Evolutionary conservation across 2,888 invertebrate species (phyloP).

Genomic region (Caenorhabditis afra): DNA sequence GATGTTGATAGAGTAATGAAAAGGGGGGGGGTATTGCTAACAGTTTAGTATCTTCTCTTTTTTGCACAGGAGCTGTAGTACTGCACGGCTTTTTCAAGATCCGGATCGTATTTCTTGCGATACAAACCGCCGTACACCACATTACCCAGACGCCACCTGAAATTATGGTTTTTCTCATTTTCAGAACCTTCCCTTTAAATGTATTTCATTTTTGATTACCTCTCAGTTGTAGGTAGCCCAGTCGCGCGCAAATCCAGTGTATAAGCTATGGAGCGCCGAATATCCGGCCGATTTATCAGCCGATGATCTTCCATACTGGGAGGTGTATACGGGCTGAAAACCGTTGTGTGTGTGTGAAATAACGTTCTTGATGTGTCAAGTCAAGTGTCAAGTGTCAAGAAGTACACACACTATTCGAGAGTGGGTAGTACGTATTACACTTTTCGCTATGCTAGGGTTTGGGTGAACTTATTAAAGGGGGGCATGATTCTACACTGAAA

Average conservation of each 20-base stretch:
- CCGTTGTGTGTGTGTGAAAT: background rate
- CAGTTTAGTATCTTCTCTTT: conserved; percentile 50
- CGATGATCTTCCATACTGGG: conserved; percentile 61
- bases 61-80: conserved; percentile 62
- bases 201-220: conserved; percentile 33
- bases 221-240: conserved; percentile 72
- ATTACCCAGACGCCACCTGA: conserved; percentile 71
- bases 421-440: conserved; percentile 10
- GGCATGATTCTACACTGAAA: conserved; percentile 19
- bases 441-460: background rate
- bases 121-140: conserved; percentile 70
- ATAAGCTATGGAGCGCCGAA: conserved; percentile 73
- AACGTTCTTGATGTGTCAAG: conserved; percentile 24
- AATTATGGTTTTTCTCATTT: conserved; percentile 8
- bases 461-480: conserved; percentile 1
- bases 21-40: background rate
- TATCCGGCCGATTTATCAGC: conserved; percentile 67
- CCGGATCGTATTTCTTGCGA: conserved; percentile 62
- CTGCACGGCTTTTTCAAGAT: conserved; percentile 61
- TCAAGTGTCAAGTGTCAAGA: conserved; percentile 25
- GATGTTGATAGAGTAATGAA: background rate
- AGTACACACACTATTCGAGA: conserved; percentile 33
- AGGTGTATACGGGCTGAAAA: conserved; percentile 65
- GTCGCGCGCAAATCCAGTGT: conserved; percentile 72
- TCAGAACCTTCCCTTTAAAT: background rate